Evolutionary conservation across 2,113 vertebrate species (phyloP).

Genomic region (Panurus biarmicus): DNA sequence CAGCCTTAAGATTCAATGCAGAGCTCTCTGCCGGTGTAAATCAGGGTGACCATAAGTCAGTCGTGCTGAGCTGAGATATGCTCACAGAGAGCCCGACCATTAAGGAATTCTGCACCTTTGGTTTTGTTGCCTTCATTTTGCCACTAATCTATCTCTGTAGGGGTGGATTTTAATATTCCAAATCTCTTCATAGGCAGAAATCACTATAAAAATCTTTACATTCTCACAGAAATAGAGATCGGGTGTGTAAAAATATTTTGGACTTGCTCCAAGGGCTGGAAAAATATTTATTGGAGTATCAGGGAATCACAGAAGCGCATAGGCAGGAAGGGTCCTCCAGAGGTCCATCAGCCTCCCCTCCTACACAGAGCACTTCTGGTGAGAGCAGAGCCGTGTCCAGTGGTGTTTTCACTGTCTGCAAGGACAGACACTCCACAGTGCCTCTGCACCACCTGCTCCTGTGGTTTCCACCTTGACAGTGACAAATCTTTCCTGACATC

Average conservation of each 20-base stretch:
- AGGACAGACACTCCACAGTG: not conserved
- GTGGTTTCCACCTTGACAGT: not conserved
- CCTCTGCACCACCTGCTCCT: not conserved
- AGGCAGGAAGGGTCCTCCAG: not conserved
- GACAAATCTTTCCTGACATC: not conserved
- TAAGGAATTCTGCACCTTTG: not conserved
- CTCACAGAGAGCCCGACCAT: not conserved
- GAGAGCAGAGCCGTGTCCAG: not conserved
- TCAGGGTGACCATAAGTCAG: not conserved
- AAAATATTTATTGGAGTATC: conserved; percentile 14
- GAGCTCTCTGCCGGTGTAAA: not conserved
- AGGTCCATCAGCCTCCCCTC: not conserved
- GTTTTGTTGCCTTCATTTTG: not conserved
- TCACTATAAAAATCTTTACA: not conserved
- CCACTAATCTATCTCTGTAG: not conserved
- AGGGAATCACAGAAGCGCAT: not conserved
- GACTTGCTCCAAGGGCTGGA: not conserved
- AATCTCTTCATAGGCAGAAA: not conserved
- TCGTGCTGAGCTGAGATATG: not conserved
- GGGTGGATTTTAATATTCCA: not conserved
- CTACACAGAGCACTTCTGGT: accelerated
- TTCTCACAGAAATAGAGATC: not conserved
- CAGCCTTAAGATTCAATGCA: not conserved
- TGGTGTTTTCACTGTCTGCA: not conserved
- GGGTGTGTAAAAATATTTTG: not conserved